Base-by-base conservation (phyloP, 1,140 invertebrate genomes). In the Ditylenchus dipsaci region DNA sequence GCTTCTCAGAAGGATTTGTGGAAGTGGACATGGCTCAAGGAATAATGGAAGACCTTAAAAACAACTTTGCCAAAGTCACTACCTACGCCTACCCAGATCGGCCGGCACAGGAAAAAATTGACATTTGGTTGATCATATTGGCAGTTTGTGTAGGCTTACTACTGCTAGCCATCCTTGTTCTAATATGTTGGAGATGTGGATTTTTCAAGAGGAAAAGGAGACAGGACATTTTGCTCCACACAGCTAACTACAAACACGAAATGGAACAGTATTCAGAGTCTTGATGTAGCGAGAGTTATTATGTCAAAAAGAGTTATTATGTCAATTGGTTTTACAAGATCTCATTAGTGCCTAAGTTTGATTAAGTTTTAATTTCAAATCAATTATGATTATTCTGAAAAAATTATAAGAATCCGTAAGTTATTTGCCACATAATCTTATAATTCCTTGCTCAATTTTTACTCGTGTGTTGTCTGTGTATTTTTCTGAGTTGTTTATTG, bases 171-270 rank as follows among this genome's bases (percentile, higher is more conserved):
- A 49, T 76, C 15, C 43, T 76, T 17, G 66, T 79, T 17, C 33
- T 76, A 1, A 64, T 63, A 23, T 78, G 72, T 38, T 71, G 60
- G 23, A 30, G 60, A 29, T 76, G 75, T 42, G 75, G 75, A 9
- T 76, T 76, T 47, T 76, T 76, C 42, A 79, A 79, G 56, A 62
- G 74, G 27, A 76, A 74, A 65, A 76, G 74, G 11, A 76, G 70
- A 21, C 26, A 63, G 27, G 30, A 59, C 11, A 15, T 27, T 19
- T 47, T 61, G 13, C 63, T 78, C 17, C 76, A 76, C 49, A 59
- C 67, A 66, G 75, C 75, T 17, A 45, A 76, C 49, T 68, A 69
- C 53, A 23, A 64, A 15, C 58, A 76, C 11, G 30, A 74, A 62
- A 64, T 26, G 27, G 72, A 74, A 29, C 38, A 61, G 23, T 53